phyloP scores from a whole-genome alignment of 2,797 vertebrate species.

The Chelmon rostratus region DNA sequence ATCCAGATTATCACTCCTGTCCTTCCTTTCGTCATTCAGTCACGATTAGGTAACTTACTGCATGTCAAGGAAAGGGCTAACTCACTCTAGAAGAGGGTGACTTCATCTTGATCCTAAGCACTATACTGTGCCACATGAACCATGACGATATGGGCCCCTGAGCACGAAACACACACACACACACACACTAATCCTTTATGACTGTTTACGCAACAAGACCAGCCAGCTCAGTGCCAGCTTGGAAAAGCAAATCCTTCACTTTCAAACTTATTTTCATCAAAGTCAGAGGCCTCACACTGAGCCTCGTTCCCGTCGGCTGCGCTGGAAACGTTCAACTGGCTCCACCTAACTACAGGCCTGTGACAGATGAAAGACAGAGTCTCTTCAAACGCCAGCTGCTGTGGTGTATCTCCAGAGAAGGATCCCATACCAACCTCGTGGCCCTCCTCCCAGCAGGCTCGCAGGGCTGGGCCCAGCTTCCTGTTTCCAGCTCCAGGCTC shows the following conservation, averaged over 20 bases:
- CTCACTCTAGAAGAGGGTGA: not conserved
- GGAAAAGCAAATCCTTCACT: constrained; percentile 2
- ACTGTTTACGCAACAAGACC: constrained; percentile 21
- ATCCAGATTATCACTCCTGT: not conserved
- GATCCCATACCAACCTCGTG: constrained; percentile 34
- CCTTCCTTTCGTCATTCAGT: not conserved
- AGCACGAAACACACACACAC: constrained; percentile 19
- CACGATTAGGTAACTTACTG: not conserved
- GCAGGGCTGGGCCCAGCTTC: constrained; percentile 51
- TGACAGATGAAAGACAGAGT: constrained; percentile 35
- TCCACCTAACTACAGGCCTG: not conserved
- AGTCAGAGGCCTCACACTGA: not conserved
- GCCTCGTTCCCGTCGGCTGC: not conserved
- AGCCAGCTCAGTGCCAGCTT: not conserved
- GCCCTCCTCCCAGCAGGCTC: constrained; percentile 50
- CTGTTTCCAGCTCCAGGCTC: constrained; percentile 55
- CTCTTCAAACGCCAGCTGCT: constrained; percentile 29
- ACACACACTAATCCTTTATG: constrained; percentile 15
- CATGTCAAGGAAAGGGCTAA: not conserved
- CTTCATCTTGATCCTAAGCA: constrained; percentile 18
- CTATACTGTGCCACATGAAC: constrained; percentile 8
- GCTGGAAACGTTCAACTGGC: constrained; percentile 17
- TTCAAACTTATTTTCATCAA: constrained; percentile 5
- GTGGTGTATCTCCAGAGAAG: constrained; percentile 37
- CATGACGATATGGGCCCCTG: not conserved